Percentiles rank a stretch among this genome's conserved stretches.
Evolutionary conservation across 1,140 invertebrate species (phyloP).

Genomic region (Drosophila burlai): DNA sequence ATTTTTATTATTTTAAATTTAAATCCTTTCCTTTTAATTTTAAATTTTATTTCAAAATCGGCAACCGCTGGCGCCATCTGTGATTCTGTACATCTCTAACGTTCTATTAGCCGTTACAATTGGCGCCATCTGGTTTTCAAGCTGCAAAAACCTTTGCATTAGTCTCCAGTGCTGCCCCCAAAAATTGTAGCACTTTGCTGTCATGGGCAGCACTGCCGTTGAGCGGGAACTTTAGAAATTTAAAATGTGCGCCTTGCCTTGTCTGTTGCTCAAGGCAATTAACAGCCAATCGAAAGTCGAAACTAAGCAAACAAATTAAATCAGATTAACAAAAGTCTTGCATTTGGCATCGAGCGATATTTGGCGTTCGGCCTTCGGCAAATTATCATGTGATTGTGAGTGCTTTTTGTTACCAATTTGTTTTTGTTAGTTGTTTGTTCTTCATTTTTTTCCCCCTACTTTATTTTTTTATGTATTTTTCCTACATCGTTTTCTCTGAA

Average conservation of each 20-base stretch:
- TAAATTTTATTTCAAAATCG: too few species aligned
- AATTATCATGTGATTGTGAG: conserved; percentile 69
- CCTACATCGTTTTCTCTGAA: not conserved
- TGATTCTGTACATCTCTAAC: not conserved
- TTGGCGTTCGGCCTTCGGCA: conserved; percentile 54
- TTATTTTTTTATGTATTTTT: not conserved
- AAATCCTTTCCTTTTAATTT: too few species aligned
- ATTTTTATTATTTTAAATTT: too few species aligned
- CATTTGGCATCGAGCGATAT: conserved; percentile 49
- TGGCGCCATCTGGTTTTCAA: not conserved
- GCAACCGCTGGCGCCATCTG: not conserved
- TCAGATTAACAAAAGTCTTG: conserved; percentile 35
- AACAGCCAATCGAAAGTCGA: conserved; percentile 45
- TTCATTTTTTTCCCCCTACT: not conserved
- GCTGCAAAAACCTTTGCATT: not conserved
- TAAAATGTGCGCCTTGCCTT: conserved; percentile 4
- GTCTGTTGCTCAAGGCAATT: conserved; percentile 48
- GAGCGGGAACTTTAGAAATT: conserved; percentile 42
- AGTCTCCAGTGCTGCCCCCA: not conserved
- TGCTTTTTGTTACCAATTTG: conserved; percentile 42
- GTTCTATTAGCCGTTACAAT: not conserved
- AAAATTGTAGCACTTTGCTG: not conserved
- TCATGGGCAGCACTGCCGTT: not conserved
- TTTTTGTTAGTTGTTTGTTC: conserved; percentile 26
- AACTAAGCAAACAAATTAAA: conserved; percentile 38